Evolutionary conservation across 2,797 vertebrate genomes (phyloP), one percentile per base, ranked within the genome.

Genomic region (Sandelia bainsii): DNA sequence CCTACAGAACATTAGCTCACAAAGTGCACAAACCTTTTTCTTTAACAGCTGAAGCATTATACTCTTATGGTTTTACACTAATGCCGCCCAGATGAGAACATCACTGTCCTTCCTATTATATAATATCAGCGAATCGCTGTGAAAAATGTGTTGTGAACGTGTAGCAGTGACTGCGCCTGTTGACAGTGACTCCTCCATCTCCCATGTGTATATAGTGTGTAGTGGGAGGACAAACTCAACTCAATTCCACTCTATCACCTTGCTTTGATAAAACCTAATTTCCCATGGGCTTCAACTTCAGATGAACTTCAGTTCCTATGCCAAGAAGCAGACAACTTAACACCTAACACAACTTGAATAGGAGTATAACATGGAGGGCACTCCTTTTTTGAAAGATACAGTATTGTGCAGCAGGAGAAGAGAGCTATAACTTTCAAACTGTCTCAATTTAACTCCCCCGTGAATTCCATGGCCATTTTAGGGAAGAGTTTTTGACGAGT

Each of bases 231-330:
- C 76, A 50, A 72, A 82, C 77, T 70, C 73, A 4, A 82, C 77
- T 87, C 83, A 40, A 66, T 88, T 86, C 77, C 67, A 67, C 66
- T 89, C 79, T 56, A 82, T 89, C 87, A 87, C 80, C 75, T 81
- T 75, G 83, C 86, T 87, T 92, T 89, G 90, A 90, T 90, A 88
- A 84, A 86, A 76, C 72, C 80, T 91, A 81, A 91, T 92, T 92
- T 93, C 91, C 91, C 89, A 66, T 23, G 80, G 76, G 91, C 81
- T 72, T 83, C 70, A 85, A 87, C 84, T 87, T 84, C 62, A 82
- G 79, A 83, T 81, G 81, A 93, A 84, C 82, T 80, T 83, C 80
- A 14, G 82, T 64, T 87, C 75, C 70, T 34, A 67, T 44, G 79
- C 79, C 86, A 77, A 78, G 69, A 88, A 78, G 81, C 71, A 81